Conservation (phyloP, 2,888 invertebrate genomes). For the Gymnoscelis rufifasciata region DNA sequence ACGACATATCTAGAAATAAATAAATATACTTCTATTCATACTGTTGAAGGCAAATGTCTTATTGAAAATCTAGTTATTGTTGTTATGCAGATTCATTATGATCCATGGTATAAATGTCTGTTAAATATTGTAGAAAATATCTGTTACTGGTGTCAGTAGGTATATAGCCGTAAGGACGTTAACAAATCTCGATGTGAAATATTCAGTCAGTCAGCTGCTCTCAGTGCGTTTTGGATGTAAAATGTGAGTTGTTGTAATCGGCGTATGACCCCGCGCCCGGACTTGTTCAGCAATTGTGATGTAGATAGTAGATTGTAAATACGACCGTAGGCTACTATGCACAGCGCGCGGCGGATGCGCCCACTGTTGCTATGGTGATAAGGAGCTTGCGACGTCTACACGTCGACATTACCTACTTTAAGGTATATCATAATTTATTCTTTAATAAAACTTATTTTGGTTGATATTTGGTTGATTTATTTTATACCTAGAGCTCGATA, state of each 20-base stretch:
- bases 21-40: too few relatives aligned
- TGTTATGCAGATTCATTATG: too few relatives aligned
- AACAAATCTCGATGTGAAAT: background rate
- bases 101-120: too few relatives aligned
- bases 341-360: slow-evolving; percentile 15
- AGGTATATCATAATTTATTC: slow-evolving; percentile 25
- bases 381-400: slow-evolving; percentile 41
- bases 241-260: background rate
- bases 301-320: slow-evolving; percentile 24
- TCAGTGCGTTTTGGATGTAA: background rate
- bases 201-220: background rate
- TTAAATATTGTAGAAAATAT: too few relatives aligned
- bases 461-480: slow-evolving; percentile 23
- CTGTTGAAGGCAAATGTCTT: too few relatives aligned
- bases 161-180: background rate
- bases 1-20: too few relatives aligned
- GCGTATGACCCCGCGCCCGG: background rate
- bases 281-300: slow-evolving; percentile 22
- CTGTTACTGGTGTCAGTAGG: too few relatives aligned
- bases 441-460: slow-evolving; percentile 28
- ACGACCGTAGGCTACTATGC: slow-evolving; percentile 21
- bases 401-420: slow-evolving; percentile 37
- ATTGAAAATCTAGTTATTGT: too few relatives aligned
- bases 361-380: slow-evolving; percentile 25
- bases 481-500: slow-evolving; percentile 9